A percentile compares a stretch with the other conserved stretches of the same genome.
phyloP scores from a whole-genome alignment of 2,113 vertebrate species.

The Neodon shergylaensis region DNA sequence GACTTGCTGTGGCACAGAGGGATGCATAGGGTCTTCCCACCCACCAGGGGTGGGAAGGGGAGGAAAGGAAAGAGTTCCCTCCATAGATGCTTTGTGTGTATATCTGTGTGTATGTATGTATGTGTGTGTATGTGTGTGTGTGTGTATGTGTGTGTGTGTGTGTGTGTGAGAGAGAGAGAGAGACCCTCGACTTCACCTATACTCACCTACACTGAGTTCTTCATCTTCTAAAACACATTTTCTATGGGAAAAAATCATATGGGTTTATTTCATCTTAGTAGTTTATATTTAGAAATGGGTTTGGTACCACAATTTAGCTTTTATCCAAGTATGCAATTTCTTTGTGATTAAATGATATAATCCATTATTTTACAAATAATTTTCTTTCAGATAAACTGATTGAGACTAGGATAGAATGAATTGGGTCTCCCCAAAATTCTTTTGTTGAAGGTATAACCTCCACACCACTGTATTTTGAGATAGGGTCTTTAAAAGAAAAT shows the following conservation, averaged over 20 bases:
- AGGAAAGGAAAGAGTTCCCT: too few relatives aligned
- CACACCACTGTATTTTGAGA: not conserved
- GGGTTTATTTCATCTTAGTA: not conserved
- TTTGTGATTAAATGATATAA: slow-evolving; percentile 5
- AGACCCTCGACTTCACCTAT: too few relatives aligned
- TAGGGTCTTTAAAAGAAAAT: not conserved
- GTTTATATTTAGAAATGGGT: not conserved
- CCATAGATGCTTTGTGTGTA: not conserved
- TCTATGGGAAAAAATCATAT: not conserved
- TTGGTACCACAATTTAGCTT: not conserved
- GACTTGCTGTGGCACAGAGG: not conserved
- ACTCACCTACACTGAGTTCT: not conserved
- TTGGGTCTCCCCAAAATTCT: not conserved
- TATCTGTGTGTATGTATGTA: not conserved
- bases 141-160: not conserved
- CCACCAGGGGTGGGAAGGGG: accelerated
- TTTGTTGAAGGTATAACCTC: not conserved
- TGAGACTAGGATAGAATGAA: not conserved
- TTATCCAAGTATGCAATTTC: not conserved
- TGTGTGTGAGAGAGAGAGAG: too few relatives aligned
- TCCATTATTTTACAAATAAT: not conserved
- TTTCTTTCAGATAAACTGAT: not conserved
- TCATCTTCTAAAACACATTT: not conserved
- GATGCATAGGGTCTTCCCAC: not conserved
- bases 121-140: not conserved